Evolutionary conservation across 2,113 vertebrate species (phyloP).

Genomic region (Acinonyx jubatus): DNA sequence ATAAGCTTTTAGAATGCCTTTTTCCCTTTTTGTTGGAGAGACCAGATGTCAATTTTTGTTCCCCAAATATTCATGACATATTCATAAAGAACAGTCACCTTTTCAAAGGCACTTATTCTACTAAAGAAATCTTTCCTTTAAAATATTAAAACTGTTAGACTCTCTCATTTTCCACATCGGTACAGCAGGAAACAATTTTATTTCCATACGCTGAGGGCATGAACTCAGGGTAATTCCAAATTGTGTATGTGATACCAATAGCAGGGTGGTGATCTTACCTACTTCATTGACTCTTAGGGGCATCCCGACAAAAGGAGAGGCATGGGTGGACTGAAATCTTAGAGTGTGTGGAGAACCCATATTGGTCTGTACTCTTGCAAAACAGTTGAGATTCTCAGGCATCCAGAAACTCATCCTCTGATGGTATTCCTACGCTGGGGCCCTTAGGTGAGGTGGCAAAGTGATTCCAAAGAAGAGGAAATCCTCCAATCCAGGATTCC

Average conservation of each 20-base stretch:
- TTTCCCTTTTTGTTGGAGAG: not conserved
- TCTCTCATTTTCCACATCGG: not conserved
- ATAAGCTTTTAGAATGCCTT: not conserved
- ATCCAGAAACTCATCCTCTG: not conserved
- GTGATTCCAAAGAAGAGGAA: not conserved
- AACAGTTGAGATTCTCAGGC: not conserved
- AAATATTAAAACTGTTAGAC: not conserved
- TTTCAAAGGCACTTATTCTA: conserved; percentile 13
- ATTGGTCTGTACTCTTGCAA: not conserved
- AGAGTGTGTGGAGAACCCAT: not conserved
- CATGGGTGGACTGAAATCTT: not conserved
- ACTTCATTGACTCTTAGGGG: not conserved
- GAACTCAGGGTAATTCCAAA: not conserved
- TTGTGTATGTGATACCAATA: not conserved
- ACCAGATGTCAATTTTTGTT: not conserved
- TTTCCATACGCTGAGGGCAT: not conserved
- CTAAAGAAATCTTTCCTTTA: not conserved
- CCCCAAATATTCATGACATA: not conserved
- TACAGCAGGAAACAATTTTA: not conserved
- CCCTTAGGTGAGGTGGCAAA: not conserved
- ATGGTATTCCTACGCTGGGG: not conserved
- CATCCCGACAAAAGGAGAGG: not conserved
- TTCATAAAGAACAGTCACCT: not conserved
- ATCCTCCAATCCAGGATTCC: not conserved
- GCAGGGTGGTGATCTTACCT: not conserved